Evolutionary conservation across 2,113 vertebrate genomes (phyloP), one percentile per base, ranked within the genome.

Genomic region (Candoia aspera): DNA sequence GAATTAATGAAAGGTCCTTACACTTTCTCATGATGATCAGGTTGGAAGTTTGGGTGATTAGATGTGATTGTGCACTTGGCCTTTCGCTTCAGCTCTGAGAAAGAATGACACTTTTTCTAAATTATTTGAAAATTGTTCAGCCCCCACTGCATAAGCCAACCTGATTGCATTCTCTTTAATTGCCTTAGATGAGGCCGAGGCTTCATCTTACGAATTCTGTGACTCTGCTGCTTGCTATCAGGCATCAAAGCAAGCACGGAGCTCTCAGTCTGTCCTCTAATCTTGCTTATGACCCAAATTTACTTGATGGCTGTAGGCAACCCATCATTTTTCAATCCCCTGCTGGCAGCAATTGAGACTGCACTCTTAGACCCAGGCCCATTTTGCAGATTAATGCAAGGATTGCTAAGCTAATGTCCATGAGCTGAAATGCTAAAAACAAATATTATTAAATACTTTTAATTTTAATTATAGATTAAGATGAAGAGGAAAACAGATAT

Each of bases 1-100:
- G 42, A 84, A 73, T 73, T 92, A 88, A 92, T 92, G 91, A 92
- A 92, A 92, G 88, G 91, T 88, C 91, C 87, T 92, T 84, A 26
- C 29, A 59, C 33, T 84, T 29, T 12, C 91, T 54, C 64, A 92
- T 53, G 37, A 92, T 88, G 17, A 15, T 92, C 86, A 23, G 86
- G 26, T 92, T 92, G 55, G 55, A 57, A 49, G 91, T 84, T 24
- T 1, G 11, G 86, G 49, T 73, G 19, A 88, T 90, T 90, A 60
- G 26, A 8, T 37, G 24, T 92, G 91, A 92, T 92, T 88, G 91
- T 88, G 86, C 55, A 59, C 87, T 88, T 60, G 68, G 86, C 68
- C 91, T 88, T 73, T 53, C 26, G 42, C 55, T 84, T 17, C 55
- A 23, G 91, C 57, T 92, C 26, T 23, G 87, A 92, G 87, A 92